Conservation (phyloP, 2,888 invertebrate species). For the Drosophila seclusa region DNA sequence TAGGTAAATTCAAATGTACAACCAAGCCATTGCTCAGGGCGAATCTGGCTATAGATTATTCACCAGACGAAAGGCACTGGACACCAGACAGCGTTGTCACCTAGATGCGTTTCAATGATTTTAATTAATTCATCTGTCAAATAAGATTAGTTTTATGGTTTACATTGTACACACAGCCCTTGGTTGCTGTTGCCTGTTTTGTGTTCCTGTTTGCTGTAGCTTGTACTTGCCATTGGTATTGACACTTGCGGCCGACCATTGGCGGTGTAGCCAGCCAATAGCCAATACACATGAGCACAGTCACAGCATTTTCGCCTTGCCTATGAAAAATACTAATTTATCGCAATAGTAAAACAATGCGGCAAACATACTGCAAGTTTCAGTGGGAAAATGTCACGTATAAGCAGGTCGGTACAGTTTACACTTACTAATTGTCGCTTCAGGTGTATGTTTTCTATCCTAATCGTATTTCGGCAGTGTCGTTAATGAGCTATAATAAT, state of each 20-base stretch:
- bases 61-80: not conserved
- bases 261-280: conserved; percentile 28
- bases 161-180: conserved; percentile 62
- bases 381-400: conserved; percentile 18
- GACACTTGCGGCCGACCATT: conserved; percentile 52
- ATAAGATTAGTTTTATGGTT: conserved; percentile 83
- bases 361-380: conserved; percentile 54
- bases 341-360: conserved; percentile 48
- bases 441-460: conserved; percentile 9
- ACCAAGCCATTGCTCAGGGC: conserved; percentile 33
- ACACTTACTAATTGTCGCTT: not conserved
- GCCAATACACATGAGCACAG: conserved; percentile 2
- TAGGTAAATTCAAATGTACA: conserved; percentile 69
- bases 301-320: conserved; percentile 3
- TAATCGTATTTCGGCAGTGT: conserved; percentile 55
- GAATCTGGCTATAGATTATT: conserved; percentile 14
- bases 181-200: conserved; percentile 26
- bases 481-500: conserved; percentile 74
- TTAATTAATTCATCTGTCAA: conserved; percentile 84
- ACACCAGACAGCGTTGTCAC: conserved; percentile 52
- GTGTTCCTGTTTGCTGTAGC: conserved; percentile 21
- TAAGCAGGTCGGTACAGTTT: not conserved
- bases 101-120: conserved; percentile 79
- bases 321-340: conserved; percentile 58
- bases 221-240: conserved; percentile 41